Percentiles rank a stretch among this genome's conserved stretches.
phyloP scores from a whole-genome alignment of 2,888 invertebrate species.

The Hetaerina titia region DNA sequence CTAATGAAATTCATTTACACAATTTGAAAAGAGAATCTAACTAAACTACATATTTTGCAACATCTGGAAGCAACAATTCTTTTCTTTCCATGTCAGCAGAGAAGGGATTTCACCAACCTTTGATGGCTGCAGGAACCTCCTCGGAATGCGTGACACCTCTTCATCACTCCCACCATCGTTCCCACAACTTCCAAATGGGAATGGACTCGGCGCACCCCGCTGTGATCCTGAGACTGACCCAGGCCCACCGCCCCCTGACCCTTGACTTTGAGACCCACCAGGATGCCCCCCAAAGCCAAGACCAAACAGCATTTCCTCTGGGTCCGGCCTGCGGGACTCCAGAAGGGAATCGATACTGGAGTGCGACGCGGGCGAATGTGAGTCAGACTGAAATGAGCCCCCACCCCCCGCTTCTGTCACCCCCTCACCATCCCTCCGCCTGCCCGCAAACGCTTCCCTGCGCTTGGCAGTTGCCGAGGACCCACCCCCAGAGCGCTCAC shows the following conservation, averaged over 20 bases:
- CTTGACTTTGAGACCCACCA: slow-evolving; percentile 65
- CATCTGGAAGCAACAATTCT: too few relatives aligned
- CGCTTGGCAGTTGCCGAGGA: slow-evolving; percentile 35
- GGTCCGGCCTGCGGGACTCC: slow-evolving; percentile 91
- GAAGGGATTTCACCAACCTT: slow-evolving; percentile 78
- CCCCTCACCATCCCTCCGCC: slow-evolving; percentile 23
- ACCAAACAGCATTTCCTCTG: slow-evolving; percentile 91
- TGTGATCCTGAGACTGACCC: slow-evolving; percentile 76
- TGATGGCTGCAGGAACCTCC: slow-evolving; percentile 89
- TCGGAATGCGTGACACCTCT: slow-evolving; percentile 88
- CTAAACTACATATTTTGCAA: too few relatives aligned
- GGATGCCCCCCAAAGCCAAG: slow-evolving; percentile 76
- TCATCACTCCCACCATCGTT: slow-evolving; percentile 74
- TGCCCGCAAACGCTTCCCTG: slow-evolving; percentile 54
- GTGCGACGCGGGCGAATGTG: slow-evolving; percentile 68
- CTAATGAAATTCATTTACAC: too few relatives aligned
- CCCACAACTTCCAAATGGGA: slow-evolving; percentile 30
- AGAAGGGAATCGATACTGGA: slow-evolving; percentile 90
- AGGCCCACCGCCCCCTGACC: slow-evolving; percentile 71
- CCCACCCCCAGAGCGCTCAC: slow-evolving; percentile 57
- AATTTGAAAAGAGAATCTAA: too few relatives aligned
- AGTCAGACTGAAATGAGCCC: slow-evolving; percentile 53
- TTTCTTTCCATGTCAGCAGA: too few relatives aligned
- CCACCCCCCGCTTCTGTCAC: slow-evolving; percentile 42
- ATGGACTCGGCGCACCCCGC: slow-evolving; percentile 77